Conservation (phyloP, 2,113 vertebrate genomes). For the Corythornis vintsioides region DNA sequence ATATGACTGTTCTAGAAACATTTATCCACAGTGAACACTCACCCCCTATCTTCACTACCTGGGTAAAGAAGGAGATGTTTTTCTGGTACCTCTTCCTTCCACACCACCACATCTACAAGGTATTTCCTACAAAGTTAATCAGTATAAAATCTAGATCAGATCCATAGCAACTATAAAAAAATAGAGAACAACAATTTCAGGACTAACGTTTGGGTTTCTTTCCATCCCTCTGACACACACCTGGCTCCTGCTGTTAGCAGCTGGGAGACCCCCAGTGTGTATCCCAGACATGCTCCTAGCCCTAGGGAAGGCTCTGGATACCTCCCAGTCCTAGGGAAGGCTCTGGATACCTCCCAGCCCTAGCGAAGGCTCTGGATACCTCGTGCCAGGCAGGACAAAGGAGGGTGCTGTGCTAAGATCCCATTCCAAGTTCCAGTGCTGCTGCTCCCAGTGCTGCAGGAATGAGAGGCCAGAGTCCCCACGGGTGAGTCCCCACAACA, state of each 20-base stretch:
- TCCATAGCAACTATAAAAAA: slow-evolving; percentile 58
- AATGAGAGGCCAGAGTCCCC: neutral
- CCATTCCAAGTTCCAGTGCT: too few relatives aligned
- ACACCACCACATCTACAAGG: neutral
- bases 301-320: neutral
- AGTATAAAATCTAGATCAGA: slow-evolving; percentile 54
- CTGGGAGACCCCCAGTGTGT: accelerated
- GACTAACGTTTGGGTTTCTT: slow-evolving; percentile 28
- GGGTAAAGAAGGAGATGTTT: neutral
- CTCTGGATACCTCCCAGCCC: too few relatives aligned
- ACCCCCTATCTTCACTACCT: neutral
- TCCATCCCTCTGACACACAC: neutral
- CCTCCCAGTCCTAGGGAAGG: too few relatives aligned
- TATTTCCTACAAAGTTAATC: slow-evolving; percentile 39
- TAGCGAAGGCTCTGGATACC: too few relatives aligned
- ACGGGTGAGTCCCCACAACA: neutral
- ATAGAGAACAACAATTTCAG: slow-evolving; percentile 27
- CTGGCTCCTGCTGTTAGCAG: neutral
- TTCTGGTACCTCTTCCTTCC: neutral
- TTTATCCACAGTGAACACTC: slow-evolving; percentile 21
- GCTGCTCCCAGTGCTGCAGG: neutral
- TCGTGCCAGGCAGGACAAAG: too few relatives aligned
- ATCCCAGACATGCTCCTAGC: neutral
- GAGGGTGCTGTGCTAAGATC: too few relatives aligned
- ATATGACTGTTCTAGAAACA: slow-evolving; percentile 14